Evolutionary conservation across 53 echinoderm and acorn worm genomes (phyloP).

Genomic region (Apostichopus leukothele): DNA sequence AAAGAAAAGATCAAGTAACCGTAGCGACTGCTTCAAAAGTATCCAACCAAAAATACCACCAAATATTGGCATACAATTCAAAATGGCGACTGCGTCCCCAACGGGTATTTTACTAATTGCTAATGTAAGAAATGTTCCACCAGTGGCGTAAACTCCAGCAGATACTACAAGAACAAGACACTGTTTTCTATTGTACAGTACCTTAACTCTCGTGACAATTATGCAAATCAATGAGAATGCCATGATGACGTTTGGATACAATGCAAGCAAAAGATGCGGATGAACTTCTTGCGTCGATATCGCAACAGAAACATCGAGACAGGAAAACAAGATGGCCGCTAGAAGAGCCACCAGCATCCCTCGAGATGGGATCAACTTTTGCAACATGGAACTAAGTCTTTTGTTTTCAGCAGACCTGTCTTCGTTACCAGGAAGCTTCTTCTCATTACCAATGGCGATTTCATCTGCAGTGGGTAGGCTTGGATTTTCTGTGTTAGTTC

Average conservation of each 20-base stretch:
- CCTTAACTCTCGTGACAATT: background rate
- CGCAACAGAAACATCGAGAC: background rate
- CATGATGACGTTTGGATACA: background rate
- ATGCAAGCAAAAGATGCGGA: background rate
- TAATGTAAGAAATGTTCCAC: background rate
- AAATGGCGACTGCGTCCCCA: slow-evolving; percentile 25
- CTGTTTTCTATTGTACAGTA: background rate
- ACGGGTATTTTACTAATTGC: slow-evolving; percentile 38
- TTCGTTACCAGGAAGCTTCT: too few relatives aligned
- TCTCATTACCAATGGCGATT: background rate
- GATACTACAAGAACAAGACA: background rate
- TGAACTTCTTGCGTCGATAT: slow-evolving; percentile 2
- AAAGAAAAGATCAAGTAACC: slow-evolving; percentile 8
- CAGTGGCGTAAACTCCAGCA: background rate
- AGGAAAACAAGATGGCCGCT: background rate
- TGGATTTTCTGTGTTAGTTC: background rate
- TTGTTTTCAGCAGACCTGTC: background rate
- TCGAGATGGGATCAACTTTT: slow-evolving; percentile 7
- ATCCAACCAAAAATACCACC: slow-evolving; percentile 26
- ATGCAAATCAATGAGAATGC: background rate
- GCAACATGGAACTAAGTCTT: background rate
- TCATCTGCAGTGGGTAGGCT: background rate
- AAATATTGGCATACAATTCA: slow-evolving; percentile 22
- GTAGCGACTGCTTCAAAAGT: slow-evolving; percentile 7
- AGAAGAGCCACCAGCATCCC: slow-evolving; percentile 22